Base-by-base conservation (phyloP, 2,888 invertebrate genomes). In the Dastarcus helophoroides region DNA sequence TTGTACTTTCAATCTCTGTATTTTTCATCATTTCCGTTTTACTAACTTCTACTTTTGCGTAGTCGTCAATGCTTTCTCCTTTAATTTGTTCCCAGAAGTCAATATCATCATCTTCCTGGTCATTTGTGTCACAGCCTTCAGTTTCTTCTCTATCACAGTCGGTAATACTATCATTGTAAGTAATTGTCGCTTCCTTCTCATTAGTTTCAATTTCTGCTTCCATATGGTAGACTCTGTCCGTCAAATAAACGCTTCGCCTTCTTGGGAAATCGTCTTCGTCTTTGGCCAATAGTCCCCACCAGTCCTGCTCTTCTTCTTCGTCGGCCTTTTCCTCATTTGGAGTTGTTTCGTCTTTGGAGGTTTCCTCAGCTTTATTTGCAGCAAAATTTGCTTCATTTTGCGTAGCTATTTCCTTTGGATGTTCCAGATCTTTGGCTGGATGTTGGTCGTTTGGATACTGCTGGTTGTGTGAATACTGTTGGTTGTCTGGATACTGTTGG, bases 261-360 rank as follows among this genome's bases (percentile, higher is more conserved):
- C 15, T 26, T n/a, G 32, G 32, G 22, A 22, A 37, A 24, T 25
- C 40, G 33, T 27, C 43, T 38, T 38, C 43, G n/a, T 40, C 43
- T 36, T 47, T 44, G 16, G 44, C 40, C 29, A 51, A 29, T 30
- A 47, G 39, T 9, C 45, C 44, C 50, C 50, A 48, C 46, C 48
- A 49, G 26, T 47, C 48, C 32, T 47, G 31, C 26, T 35, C 32
- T 8, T 29, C 22, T 35, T 39, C 36, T 2, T 26, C 17, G 4
- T 33, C 14, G 13, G 34, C 34, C 29, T 37, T 35, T 16, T 34
- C 31, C 5, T 23, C 31, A 26, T 31, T 29, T 24, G 14, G 26
- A 14, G 1, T 27, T n/a, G 14, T 29, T 23, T 25, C 17, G 25
- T 17, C 35, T 11, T 13, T 36, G 33, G 29, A 37, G 29, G 26